These are phyloP conservation scores for Chaenodraco wilsoni DNA, from an alignment of 2,797 vertebrate genomes.

Conservation along the genomic window DNA sequence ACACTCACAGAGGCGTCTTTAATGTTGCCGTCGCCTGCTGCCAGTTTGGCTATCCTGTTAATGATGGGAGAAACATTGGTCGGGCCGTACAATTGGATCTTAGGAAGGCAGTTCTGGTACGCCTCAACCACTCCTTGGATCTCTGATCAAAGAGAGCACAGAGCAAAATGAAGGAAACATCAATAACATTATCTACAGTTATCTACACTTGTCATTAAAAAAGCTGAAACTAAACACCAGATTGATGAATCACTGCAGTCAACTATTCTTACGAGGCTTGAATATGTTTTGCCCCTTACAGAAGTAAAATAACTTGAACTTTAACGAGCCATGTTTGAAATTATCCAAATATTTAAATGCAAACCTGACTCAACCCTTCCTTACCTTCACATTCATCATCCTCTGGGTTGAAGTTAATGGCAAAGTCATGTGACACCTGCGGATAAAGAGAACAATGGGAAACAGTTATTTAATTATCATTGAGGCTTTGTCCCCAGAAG, in stretches of 20 bases:
- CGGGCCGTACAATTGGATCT: constrained; percentile 95
- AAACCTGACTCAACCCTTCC: constrained; percentile 19
- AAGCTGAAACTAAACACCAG: background rate
- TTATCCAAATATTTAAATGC: background rate
- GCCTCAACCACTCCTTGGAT: constrained; percentile 97
- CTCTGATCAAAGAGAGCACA: constrained; percentile 76
- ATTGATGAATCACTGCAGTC: constrained; percentile 14
- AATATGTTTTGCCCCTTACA: background rate
- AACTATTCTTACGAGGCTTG: background rate
- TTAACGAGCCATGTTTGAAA: too few species aligned
- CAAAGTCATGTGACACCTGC: constrained; percentile 97
- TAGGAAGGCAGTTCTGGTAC: constrained; percentile 95
- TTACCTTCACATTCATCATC: constrained; percentile 96
- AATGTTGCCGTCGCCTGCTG: constrained; percentile 87
- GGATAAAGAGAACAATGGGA: constrained; percentile 25
- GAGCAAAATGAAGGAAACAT: constrained; percentile 22
- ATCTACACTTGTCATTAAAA: constrained; percentile 7
- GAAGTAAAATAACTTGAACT: constrained; percentile 1
- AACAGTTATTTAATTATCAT: constrained; percentile 5
- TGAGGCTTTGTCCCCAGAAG: background rate
- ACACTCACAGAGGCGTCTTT: constrained; percentile 92
- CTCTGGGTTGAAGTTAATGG: constrained; percentile 96
- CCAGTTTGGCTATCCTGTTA: constrained; percentile 90
- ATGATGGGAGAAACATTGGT: constrained; percentile 97
- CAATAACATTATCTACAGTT: constrained; percentile 3